Percentiles rank a stretch among this genome's conserved stretches.
These are phyloP conservation scores for Platysteira castanea DNA, from an alignment of 2,113 vertebrate genomes.

Conservation along the genomic window DNA sequence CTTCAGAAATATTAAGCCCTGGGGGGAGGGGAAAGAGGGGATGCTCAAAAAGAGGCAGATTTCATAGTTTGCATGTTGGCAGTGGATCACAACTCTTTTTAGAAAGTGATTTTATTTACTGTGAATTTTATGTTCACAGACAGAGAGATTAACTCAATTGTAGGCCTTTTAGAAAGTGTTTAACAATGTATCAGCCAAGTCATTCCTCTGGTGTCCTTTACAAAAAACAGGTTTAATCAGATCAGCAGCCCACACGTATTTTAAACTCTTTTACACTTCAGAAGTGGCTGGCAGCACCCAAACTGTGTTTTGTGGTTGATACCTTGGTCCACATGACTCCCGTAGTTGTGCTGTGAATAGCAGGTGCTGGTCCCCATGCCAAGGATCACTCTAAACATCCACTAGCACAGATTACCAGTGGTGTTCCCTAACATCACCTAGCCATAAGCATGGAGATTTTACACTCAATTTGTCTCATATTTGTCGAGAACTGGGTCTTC, in stretches of 20 bases:
- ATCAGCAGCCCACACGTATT: neutral
- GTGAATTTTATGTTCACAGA: neutral
- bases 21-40: rapidly evolving
- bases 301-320: neutral
- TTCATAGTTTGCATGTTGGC: neutral
- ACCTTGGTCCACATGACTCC: neutral
- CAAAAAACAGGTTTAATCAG: neutral
- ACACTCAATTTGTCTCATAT: neutral
- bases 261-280: neutral
- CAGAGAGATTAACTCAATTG: neutral
- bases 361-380: neutral
- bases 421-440: neutral
- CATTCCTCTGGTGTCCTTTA: neutral
- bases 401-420: neutral
- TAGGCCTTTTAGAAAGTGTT: neutral
- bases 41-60: neutral
- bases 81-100: neutral
- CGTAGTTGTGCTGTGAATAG: neutral
- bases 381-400: neutral
- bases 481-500: neutral
- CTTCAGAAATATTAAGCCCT: neutral
- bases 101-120: neutral
- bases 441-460: neutral
- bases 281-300: neutral
- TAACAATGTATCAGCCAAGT: neutral